Evolutionary conservation across 2,797 vertebrate species (phyloP).

Genomic region (Melanotaenia pygmaea): DNA sequence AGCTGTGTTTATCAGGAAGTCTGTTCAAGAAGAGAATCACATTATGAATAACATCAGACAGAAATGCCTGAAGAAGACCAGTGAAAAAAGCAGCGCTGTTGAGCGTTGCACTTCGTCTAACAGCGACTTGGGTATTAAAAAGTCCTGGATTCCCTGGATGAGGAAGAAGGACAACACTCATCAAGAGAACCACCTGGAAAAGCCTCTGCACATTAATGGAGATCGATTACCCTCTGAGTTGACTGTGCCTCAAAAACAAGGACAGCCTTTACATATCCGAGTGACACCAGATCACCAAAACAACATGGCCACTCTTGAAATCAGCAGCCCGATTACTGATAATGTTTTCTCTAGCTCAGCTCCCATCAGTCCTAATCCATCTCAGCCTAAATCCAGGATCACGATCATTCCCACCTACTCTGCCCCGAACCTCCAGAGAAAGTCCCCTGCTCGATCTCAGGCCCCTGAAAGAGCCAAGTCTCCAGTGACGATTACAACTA

Average conservation of each 20-base stretch:
- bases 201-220: conserved; percentile 79
- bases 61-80: conserved; percentile 89
- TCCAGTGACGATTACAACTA: conserved; percentile 93
- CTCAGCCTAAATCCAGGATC: conserved; percentile 92
- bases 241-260: conserved; percentile 90
- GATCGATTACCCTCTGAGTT: conserved; percentile 82
- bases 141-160: conserved; percentile 99
- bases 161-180: conserved; percentile 88
- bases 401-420: conserved; percentile 93
- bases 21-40: conserved; percentile 97
- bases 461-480: conserved; percentile 90
- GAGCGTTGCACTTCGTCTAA: conserved; percentile 91
- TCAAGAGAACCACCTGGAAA: conserved; percentile 81
- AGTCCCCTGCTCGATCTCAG: conserved; percentile 75
- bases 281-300: conserved; percentile 95
- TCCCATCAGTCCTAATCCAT: conserved; percentile 88
- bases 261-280: conserved; percentile 94
- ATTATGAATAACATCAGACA: conserved; percentile 96
- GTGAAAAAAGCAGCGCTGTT: conserved; percentile 83
- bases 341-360: conserved; percentile 91
- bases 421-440: conserved; percentile 83
- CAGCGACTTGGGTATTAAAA: conserved; percentile 89
- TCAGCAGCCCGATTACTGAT: conserved; percentile 88
- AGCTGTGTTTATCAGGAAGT: conserved; percentile 96
- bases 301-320: conserved; percentile 92